Conservation (phyloP, 2,797 vertebrate genomes). For the Mallotus villosus region DNA sequence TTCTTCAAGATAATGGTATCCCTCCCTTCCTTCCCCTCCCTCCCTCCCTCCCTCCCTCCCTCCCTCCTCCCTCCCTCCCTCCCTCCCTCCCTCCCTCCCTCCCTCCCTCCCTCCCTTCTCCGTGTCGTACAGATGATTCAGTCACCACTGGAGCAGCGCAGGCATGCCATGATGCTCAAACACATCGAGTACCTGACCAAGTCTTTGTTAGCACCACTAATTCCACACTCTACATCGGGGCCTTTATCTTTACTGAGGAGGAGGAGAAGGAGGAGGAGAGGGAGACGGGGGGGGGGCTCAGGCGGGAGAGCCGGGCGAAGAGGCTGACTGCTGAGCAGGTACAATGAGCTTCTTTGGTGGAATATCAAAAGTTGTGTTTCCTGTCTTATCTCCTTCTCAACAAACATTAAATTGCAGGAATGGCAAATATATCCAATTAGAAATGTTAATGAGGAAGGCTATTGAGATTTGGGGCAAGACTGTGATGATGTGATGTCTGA, state of each 20-base stretch:
- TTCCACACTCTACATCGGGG: slow-evolving; percentile 60
- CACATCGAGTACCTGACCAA: slow-evolving; percentile 91
- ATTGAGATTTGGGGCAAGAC: no score
- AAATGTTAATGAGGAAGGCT: no score
- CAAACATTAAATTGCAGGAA: neutral
- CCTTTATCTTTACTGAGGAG: slow-evolving; percentile 43
- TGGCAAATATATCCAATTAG: neutral
- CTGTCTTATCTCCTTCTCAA: neutral
- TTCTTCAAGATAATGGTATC: neutral
- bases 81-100: neutral
- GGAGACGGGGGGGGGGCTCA: slow-evolving; percentile 54
- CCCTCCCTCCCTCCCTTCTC: neutral
- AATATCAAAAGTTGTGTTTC: neutral
- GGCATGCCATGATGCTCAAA: slow-evolving; percentile 89
- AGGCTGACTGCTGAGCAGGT: slow-evolving; percentile 71
- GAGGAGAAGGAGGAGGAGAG: slow-evolving; percentile 45
- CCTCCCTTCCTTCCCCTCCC: neutral
- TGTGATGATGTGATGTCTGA: no score
- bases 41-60: neutral
- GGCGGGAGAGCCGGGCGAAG: slow-evolving; percentile 60
- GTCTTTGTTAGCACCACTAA: slow-evolving; percentile 81
- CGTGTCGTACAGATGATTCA: slow-evolving; percentile 82
- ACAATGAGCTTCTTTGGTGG: slow-evolving; percentile 7
- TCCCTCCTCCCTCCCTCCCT: no score
- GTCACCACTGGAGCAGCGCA: slow-evolving; percentile 93